Conservation (phyloP, 1,140 invertebrate species). For the Sweltsa coloradensis region DNA sequence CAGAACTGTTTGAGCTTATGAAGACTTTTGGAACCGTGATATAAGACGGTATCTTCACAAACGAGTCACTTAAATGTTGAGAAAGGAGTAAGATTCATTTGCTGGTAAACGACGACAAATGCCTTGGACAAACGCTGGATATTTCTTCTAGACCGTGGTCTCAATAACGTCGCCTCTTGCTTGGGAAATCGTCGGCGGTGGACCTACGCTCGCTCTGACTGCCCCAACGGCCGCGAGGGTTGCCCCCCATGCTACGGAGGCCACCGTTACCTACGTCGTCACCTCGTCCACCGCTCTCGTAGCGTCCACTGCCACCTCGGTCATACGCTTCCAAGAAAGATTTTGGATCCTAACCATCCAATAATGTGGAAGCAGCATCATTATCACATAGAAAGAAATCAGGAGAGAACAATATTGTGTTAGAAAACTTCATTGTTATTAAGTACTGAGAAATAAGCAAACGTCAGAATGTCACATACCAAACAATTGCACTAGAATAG, state of each 20-base stretch:
- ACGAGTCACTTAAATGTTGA: too few species aligned
- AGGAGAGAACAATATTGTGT: not conserved
- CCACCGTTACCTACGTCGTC: slow-evolving; percentile 6
- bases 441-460: slow-evolving; percentile 4
- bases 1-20: too few species aligned
- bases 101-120: too few species aligned
- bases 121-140: too few species aligned
- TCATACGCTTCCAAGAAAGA: slow-evolving; percentile 12
- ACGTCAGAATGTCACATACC: slow-evolving; percentile 2
- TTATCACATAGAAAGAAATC: slow-evolving; percentile 9
- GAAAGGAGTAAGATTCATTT: too few species aligned
- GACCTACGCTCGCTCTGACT: slow-evolving; percentile 1
- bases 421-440: not conserved
- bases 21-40: too few species aligned
- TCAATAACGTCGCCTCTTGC: slow-evolving; percentile 12
- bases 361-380: slow-evolving; percentile 7
- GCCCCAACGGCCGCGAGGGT: slow-evolving; percentile 12
- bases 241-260: slow-evolving; percentile 6
- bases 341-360: slow-evolving; percentile 10
- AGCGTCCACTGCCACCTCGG: slow-evolving; percentile 8
- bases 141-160: too few species aligned
- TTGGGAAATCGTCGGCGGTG: slow-evolving; percentile 9
- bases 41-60: too few species aligned
- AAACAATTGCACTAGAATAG: too few species aligned
- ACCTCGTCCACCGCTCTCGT: slow-evolving; percentile 6